A percentile compares a stretch with the other conserved stretches of the same genome.
These are phyloP conservation scores for Nezara viridula DNA, from an alignment of 2,888 invertebrate genomes.

Conservation along the genomic window DNA sequence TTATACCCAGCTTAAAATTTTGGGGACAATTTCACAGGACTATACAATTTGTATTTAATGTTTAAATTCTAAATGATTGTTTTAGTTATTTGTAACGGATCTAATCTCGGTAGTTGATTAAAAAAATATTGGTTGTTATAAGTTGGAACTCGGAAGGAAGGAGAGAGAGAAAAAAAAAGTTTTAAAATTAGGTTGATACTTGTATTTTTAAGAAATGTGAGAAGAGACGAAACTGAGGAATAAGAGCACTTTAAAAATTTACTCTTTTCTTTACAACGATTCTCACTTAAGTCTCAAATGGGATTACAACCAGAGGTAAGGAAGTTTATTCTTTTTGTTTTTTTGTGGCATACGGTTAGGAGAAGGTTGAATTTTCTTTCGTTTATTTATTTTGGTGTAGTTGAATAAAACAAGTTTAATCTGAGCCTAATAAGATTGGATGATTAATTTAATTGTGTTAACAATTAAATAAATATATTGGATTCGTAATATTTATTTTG, in stretches of 20 bases:
- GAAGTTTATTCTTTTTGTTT: background rate
- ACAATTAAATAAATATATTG: background rate
- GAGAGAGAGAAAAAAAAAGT: background rate
- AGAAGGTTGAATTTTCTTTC: background rate
- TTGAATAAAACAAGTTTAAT: background rate
- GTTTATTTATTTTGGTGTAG: background rate
- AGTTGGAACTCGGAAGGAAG: background rate
- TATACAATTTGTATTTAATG: too few relatives aligned
- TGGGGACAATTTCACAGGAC: too few relatives aligned
- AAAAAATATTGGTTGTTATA: background rate
- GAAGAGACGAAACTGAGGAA: slow-evolving; percentile 25
- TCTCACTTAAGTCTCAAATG: slow-evolving; percentile 46
- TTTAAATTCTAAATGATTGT: too few relatives aligned
- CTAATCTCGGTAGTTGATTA: too few relatives aligned
- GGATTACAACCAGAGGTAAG: slow-evolving; percentile 17
- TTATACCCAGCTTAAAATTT: too few relatives aligned
- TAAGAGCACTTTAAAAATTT: slow-evolving; percentile 39
- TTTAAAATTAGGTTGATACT: slow-evolving; percentile 41
- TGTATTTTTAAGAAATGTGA: slow-evolving; percentile 31
- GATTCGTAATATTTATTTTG: too few relatives aligned
- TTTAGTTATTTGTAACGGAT: too few relatives aligned
- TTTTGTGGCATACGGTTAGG: background rate
- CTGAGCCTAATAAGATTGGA: background rate
- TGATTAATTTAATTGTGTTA: background rate
- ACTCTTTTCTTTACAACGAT: slow-evolving; percentile 38